Conservation (phyloP, 2,113 vertebrate species). For the Semicossyphus pulcher region DNA sequence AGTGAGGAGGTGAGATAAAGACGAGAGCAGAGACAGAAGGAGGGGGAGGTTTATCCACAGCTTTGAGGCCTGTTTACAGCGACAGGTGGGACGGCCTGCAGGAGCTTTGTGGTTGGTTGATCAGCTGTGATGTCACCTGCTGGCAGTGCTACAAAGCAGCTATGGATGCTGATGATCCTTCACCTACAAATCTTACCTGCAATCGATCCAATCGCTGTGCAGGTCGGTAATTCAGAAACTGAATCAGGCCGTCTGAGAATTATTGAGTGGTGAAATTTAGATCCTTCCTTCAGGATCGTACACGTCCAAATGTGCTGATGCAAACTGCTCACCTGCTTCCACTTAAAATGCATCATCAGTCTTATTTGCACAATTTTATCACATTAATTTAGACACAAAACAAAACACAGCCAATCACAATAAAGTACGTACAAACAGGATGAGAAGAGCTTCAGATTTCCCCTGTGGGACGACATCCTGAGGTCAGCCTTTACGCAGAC, state of each 20-base stretch:
- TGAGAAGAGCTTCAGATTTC: no score
- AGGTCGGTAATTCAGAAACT: background rate
- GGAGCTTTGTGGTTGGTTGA: constrained; percentile 51
- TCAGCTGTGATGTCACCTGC: constrained; percentile 40
- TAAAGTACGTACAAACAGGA: no score
- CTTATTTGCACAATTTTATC: no score
- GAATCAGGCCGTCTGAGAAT: background rate
- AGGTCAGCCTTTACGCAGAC: no score
- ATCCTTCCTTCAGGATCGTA: no score
- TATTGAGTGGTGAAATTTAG: no score
- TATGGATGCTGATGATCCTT: constrained; percentile 14
- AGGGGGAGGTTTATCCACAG: background rate
- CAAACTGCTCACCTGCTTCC: no score
- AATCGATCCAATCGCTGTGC: background rate
- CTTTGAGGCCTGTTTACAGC: constrained; percentile 26
- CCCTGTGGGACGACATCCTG: no score
- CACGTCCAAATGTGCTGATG: no score
- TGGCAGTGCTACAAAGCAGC: background rate
- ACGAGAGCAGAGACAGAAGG: background rate
- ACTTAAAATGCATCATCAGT: no score
- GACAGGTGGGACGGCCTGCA: constrained; percentile 20
- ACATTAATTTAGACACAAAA: no score
- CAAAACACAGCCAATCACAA: no score
- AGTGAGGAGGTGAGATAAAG: rapidly evolving
- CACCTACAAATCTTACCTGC: background rate